Percentiles rank a stretch among this genome's conserved stretches.
Conservation (phyloP, 2,888 invertebrate species). For the Andrena dorsata region DNA sequence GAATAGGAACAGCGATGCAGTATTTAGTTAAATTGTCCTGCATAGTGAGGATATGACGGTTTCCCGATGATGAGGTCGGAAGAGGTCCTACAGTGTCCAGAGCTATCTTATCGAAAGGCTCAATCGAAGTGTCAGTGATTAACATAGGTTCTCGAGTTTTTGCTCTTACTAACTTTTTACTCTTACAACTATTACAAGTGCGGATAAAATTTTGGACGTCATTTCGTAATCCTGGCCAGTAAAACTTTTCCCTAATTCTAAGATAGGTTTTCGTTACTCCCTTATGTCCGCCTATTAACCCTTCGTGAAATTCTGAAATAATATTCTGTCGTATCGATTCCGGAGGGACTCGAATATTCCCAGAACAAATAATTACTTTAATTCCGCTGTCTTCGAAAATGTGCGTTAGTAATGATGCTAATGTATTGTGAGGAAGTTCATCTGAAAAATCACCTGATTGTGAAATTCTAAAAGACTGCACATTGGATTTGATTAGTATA, state of each 20-base stretch:
- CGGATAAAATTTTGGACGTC: not conserved
- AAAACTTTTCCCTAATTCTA: not conserved
- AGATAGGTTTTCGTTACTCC: conserved; percentile 1
- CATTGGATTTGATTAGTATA: not conserved
- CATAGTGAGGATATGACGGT: conserved; percentile 1
- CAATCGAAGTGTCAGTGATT: too few species aligned
- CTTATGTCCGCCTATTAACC: too few species aligned
- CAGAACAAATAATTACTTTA: too few species aligned
- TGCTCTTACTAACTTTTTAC: too few species aligned
- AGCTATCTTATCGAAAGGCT: not conserved
- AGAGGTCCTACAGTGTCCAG: conserved; percentile 1
- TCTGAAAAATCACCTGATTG: not conserved
- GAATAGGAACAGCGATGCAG: too few species aligned
- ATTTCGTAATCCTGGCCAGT: not conserved
- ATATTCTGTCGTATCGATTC: too few species aligned
- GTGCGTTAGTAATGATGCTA: not conserved
- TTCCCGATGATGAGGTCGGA: not conserved
- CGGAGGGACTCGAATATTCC: too few species aligned
- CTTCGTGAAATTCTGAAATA: too few species aligned
- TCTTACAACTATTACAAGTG: too few species aligned
- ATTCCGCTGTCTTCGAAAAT: too few species aligned
- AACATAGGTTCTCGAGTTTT: too few species aligned
- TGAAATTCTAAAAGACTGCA: not conserved
- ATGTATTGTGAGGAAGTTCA: not conserved
- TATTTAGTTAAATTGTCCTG: conserved; percentile 3